phyloP scores from a whole-genome alignment of 2,888 invertebrate species.

The Brassicogethes aeneus region DNA sequence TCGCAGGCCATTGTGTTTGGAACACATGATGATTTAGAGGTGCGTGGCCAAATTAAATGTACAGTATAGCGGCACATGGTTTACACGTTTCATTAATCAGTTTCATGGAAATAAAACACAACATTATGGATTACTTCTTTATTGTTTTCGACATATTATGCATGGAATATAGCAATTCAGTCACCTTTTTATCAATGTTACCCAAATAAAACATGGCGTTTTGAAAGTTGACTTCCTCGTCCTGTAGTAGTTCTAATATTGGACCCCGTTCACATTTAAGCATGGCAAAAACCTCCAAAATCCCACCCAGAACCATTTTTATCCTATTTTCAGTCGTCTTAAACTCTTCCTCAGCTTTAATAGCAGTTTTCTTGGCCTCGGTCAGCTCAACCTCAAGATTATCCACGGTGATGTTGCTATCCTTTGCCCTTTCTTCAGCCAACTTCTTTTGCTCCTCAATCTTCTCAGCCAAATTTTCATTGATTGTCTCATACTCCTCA shows the following conservation, averaged over 20 bases:
- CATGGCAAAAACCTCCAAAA: slow-evolving; percentile 44
- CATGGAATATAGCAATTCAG: slow-evolving; percentile 47
- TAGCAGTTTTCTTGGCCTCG: slow-evolving; percentile 41
- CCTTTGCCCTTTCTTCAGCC: slow-evolving; percentile 47
- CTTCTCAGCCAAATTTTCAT: slow-evolving; percentile 51
- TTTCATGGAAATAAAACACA: too few relatives aligned
- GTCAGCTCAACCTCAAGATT: slow-evolving; percentile 46
- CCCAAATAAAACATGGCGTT: slow-evolving; percentile 79
- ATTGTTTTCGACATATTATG: neutral
- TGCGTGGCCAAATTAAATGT: too few relatives aligned
- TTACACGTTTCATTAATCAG: too few relatives aligned
- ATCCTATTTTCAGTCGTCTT: slow-evolving; percentile 24
- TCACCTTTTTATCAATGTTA: slow-evolving; percentile 67
- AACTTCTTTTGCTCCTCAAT: slow-evolving; percentile 57
- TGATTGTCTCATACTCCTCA: slow-evolving; percentile 59
- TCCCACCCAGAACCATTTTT: slow-evolving; percentile 19
- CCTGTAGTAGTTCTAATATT: slow-evolving; percentile 55
- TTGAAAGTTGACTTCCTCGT: slow-evolving; percentile 57
- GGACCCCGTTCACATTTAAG: slow-evolving; percentile 67
- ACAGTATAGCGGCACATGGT: too few relatives aligned
- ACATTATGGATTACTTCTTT: too few relatives aligned
- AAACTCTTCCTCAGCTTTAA: slow-evolving; percentile 21
- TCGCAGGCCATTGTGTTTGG: too few relatives aligned
- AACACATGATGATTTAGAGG: too few relatives aligned
- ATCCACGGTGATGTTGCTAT: slow-evolving; percentile 53